Conservation (phyloP, 1,140 invertebrate genomes). For the Eubasilissa regina region DNA sequence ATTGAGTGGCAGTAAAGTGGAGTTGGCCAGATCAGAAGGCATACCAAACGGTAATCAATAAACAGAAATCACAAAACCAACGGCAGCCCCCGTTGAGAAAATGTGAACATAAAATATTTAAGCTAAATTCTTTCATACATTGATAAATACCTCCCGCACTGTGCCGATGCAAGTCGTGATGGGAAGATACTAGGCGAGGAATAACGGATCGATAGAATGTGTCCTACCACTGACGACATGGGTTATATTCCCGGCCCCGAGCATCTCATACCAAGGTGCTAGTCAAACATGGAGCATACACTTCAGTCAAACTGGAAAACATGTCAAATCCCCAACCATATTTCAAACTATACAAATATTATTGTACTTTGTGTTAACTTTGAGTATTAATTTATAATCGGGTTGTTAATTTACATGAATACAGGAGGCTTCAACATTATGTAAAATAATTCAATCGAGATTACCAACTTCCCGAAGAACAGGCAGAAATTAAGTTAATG, state of each 20-base stretch:
- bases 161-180: constrained; percentile 11
- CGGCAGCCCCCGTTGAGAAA: constrained; percentile 15
- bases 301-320: constrained; percentile 34
- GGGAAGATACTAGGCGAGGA: constrained; percentile 1
- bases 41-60: constrained; percentile 12
- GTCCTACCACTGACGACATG: constrained; percentile 6
- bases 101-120: constrained; percentile 10
- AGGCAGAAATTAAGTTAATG: too few relatives aligned
- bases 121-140: constrained; percentile 51
- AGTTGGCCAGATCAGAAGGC: constrained; percentile 33
- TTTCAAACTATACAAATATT: constrained; percentile 26
- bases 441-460: too few relatives aligned
- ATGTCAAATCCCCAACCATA: constrained; percentile 24
- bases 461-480: too few relatives aligned
- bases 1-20: too few relatives aligned
- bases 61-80: constrained; percentile 1
- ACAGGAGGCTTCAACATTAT: too few relatives aligned
- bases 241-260: not conserved
- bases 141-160: constrained; percentile 52
- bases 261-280: not conserved
- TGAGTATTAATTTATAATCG: not conserved
- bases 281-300: constrained; percentile 33
- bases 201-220: constrained; percentile 22
- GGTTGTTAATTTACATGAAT: not conserved
- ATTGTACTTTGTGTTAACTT: constrained; percentile 10